Conservation (phyloP, 2,113 vertebrate genomes). For the Elanus axillaris region DNA sequence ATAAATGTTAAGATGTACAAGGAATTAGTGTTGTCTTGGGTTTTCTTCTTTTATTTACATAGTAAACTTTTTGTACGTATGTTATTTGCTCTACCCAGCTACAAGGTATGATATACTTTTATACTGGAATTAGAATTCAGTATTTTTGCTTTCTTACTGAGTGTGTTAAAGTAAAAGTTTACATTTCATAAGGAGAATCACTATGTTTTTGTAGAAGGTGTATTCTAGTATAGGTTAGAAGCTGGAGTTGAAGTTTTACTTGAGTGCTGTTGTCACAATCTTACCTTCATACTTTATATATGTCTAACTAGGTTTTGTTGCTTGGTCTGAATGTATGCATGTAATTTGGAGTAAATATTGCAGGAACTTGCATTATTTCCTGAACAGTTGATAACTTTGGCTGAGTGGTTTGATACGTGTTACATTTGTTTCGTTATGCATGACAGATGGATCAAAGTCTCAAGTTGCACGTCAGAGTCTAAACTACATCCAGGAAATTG, state of each 20-base stretch:
- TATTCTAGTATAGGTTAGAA: neutral
- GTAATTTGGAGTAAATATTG: neutral
- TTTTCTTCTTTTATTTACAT: neutral
- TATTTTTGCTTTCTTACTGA: neutral
- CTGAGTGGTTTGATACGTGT: neutral
- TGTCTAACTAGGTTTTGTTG: neutral
- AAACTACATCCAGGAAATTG: constrained; percentile 97
- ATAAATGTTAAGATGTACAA: neutral
- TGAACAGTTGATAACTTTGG: neutral
- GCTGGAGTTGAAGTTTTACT: neutral
- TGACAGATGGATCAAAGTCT: constrained; percentile 82
- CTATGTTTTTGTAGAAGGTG: neutral
- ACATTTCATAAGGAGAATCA: neutral
- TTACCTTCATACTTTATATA: neutral
- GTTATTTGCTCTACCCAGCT: neutral
- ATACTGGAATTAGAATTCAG: neutral
- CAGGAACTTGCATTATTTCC: neutral
- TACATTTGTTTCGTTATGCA: neutral
- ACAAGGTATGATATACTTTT: neutral
- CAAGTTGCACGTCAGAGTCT: constrained; percentile 91
- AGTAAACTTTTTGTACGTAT: neutral
- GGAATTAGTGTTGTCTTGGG: neutral
- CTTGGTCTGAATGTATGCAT: neutral
- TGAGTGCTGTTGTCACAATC: neutral
- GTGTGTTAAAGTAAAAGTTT: neutral